phyloP scores from a whole-genome alignment of 2,888 invertebrate species.

The Athrips mouffetella region DNA sequence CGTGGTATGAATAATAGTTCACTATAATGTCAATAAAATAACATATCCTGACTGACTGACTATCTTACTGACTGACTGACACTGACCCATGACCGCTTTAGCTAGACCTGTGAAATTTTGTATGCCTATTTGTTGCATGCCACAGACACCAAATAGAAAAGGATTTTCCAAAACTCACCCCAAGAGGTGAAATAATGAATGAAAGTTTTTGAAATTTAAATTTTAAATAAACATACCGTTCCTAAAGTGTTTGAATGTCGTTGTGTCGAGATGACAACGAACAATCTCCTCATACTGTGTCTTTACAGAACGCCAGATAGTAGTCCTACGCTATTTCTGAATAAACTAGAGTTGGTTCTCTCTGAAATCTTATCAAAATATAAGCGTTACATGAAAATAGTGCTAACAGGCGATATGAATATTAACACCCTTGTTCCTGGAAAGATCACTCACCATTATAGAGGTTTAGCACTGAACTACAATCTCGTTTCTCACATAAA shows the following conservation, averaged over 20 bases:
- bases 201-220: no score
- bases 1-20: no score
- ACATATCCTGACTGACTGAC: no score
- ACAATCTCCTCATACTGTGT: slow-evolving; percentile 12
- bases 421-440: slow-evolving; percentile 4
- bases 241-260: slow-evolving; percentile 17
- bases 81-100: no score
- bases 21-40: no score
- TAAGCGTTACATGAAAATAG: background rate
- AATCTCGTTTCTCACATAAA: background rate
- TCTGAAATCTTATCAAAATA: slow-evolving; percentile 6
- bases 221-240: no score
- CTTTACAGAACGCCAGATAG: slow-evolving; percentile 16
- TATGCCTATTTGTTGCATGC: no score
- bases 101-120: no score
- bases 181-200: no score
- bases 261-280: slow-evolving; percentile 11
- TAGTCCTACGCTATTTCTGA: slow-evolving; percentile 11
- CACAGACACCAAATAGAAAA: no score
- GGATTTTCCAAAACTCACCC: no score
- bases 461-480: background rate
- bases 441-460: slow-evolving; percentile 10
- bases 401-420: slow-evolving; percentile 7
- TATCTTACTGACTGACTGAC: no score
- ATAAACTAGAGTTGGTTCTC: slow-evolving; percentile 5